These are phyloP conservation scores for Picus viridis DNA, from an alignment of 2,797 vertebrate genomes.

Conservation along the genomic window DNA sequence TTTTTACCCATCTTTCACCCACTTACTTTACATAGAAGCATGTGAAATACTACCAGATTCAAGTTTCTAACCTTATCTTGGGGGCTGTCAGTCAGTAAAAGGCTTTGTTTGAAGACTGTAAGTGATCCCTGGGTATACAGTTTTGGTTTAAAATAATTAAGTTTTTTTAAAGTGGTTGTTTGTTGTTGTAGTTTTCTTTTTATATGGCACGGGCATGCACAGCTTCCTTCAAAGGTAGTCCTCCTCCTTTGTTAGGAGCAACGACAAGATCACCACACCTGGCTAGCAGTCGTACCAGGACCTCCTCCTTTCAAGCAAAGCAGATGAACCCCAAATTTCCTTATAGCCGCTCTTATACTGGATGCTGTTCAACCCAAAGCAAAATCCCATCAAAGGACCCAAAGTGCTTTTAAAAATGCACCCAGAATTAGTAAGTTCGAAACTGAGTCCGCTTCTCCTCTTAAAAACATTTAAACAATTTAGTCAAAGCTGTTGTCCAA, in stretches of 20 bases:
- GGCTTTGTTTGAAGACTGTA: constrained; percentile 69
- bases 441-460: neutral
- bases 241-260: constrained; percentile 29
- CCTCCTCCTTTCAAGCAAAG: constrained; percentile 7
- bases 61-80: constrained; percentile 71
- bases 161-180: constrained; percentile 34
- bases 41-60: constrained; percentile 70
- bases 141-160: constrained; percentile 17
- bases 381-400: neutral
- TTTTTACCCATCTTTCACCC: constrained; percentile 43
- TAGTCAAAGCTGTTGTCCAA: constrained; percentile 1
- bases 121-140: constrained; percentile 48
- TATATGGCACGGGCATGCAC: neutral
- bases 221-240: constrained; percentile 35
- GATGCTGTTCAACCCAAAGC: neutral
- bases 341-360: neutral
- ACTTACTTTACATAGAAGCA: constrained; percentile 53
- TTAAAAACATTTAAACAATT: neutral
- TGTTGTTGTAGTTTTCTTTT: constrained; percentile 28
- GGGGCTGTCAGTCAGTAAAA: constrained; percentile 66
- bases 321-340: neutral
- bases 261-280: constrained; percentile 50
- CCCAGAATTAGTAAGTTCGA: neutral
- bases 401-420: constrained; percentile 1
- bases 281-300: neutral